phyloP scores from a whole-genome alignment of 2,888 invertebrate species.

The Cryptocheilus praepositus region DNA sequence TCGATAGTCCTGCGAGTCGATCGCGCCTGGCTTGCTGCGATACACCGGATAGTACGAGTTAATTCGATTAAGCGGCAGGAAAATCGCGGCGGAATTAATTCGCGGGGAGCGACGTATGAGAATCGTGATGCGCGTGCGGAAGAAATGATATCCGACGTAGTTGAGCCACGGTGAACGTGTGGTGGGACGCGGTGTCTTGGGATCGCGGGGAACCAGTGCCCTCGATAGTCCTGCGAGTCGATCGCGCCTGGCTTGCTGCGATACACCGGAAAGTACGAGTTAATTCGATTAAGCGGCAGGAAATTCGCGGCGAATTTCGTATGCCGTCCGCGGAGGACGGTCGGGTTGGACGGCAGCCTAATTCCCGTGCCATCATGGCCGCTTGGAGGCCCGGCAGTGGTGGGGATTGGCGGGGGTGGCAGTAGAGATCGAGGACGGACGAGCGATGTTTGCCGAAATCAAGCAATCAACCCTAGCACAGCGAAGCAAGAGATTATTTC shows the following conservation, averaged over 20 bases:
- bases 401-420: too few species aligned
- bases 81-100: conserved; percentile 58
- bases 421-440: conserved; percentile 38
- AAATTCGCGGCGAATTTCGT: conserved; percentile 61
- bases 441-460: conserved; percentile 68
- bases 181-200: too few species aligned
- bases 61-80: conserved; percentile 65
- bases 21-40: background rate
- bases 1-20: too few species aligned
- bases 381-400: conserved; percentile 14
- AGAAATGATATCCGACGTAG: too few species aligned
- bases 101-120: too few species aligned
- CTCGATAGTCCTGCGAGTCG: too few species aligned
- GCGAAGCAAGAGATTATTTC: conserved; percentile 57
- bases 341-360: conserved; percentile 65
- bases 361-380: conserved; percentile 49
- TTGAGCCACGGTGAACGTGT: too few species aligned
- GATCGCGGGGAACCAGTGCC: too few species aligned
- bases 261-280: conserved; percentile 29
- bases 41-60: conserved; percentile 36
- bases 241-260: background rate
- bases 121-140: too few species aligned
- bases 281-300: conserved; percentile 66
- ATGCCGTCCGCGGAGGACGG: conserved; percentile 57
- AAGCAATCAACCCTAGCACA: conserved; percentile 65